A percentile compares a stretch with the other conserved stretches of the same genome.
Evolutionary conservation across 2,888 invertebrate genomes (phyloP).

Genomic region (Tridacna crocea): DNA sequence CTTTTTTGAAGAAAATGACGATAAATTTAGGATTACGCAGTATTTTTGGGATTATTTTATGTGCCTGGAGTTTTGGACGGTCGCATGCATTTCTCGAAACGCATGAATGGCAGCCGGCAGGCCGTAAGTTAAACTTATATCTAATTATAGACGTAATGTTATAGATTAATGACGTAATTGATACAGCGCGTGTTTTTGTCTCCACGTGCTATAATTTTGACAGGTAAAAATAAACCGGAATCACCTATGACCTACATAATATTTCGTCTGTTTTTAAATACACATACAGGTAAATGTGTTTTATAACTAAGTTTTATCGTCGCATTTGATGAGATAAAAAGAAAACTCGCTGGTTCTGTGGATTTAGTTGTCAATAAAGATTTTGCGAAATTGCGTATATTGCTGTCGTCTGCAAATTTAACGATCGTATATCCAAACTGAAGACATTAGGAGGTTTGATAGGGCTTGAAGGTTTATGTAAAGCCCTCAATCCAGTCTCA

Average conservation of each 20-base stretch:
- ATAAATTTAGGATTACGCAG: constrained; percentile 4
- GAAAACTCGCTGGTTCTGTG: background rate
- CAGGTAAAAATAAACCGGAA: constrained; percentile 4
- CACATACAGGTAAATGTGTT: background rate
- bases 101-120: background rate
- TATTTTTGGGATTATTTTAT: constrained; percentile 12
- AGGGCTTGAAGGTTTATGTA: no score
- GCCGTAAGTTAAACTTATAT: constrained; percentile 6
- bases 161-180: constrained; percentile 10
- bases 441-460: no score
- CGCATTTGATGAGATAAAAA: background rate
- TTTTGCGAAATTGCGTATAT: no score
- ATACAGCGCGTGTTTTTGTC: constrained; percentile 19
- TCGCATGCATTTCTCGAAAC: background rate
- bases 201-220: constrained; percentile 15
- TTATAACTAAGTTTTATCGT: background rate
- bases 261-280: constrained; percentile 4
- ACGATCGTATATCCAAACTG: no score
- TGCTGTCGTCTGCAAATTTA: no score
- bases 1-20: constrained; percentile 2
- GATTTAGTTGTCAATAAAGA: no score
- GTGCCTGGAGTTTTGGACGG: background rate
- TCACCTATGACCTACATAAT: constrained; percentile 2
- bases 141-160: background rate
- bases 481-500: no score